Evolutionary conservation across 1,140 invertebrate genomes (phyloP).

Genomic region (Tetranychus urticae): DNA sequence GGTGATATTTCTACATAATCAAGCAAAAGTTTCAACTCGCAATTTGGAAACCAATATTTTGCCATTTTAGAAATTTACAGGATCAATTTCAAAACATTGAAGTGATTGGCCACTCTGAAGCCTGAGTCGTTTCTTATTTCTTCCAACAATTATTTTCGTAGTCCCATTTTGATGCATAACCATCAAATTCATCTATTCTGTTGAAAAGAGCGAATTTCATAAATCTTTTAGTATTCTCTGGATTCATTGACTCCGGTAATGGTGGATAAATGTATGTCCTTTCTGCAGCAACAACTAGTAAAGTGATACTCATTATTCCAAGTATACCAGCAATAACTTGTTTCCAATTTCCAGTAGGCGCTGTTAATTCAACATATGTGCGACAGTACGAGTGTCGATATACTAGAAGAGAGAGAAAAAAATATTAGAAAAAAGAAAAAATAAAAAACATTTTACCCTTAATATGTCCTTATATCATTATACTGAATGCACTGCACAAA

Average conservation of each 20-base stretch:
- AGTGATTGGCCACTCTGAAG: too few species aligned
- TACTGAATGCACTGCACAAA: too few species aligned
- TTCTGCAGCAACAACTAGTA: conserved; percentile 6
- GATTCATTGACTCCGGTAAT: conserved; percentile 40
- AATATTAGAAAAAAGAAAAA: not conserved
- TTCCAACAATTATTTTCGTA: conserved; percentile 34
- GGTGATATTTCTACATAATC: too few species aligned
- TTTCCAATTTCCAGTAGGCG: conserved; percentile 74
- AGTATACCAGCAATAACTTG: conserved; percentile 33
- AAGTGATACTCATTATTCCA: conserved; percentile 25
- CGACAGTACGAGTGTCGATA: conserved; percentile 78
- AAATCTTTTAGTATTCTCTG: conserved; percentile 47
- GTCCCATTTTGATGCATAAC: conserved; percentile 32
- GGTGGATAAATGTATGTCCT: conserved; percentile 40
- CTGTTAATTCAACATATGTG: conserved; percentile 69
- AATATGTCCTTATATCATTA: too few species aligned
- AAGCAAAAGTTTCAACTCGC: too few species aligned
- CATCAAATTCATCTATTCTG: conserved; percentile 48
- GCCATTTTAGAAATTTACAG: too few species aligned
- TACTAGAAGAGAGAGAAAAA: conserved; percentile 22
- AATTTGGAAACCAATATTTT: too few species aligned
- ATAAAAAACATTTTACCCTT: too few species aligned
- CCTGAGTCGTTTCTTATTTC: conserved; percentile 11
- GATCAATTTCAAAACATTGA: too few species aligned
- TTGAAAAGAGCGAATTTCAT: conserved; percentile 53